Evolutionary conservation across 2,797 vertebrate genomes (phyloP).

Genomic region (Alcedo quadribrachys): DNA sequence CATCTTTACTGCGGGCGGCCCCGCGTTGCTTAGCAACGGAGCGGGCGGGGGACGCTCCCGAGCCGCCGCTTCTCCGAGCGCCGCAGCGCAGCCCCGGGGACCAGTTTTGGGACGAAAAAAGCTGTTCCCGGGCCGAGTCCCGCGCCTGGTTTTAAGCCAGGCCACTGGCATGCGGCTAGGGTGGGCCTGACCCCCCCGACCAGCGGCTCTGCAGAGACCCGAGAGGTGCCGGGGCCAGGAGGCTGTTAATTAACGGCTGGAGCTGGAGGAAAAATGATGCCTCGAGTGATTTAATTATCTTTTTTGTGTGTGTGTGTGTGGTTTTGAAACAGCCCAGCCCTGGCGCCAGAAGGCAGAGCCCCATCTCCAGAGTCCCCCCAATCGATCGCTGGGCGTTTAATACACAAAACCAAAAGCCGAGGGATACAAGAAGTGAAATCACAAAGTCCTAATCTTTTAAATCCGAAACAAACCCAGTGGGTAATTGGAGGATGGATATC

Average conservation of each 20-base stretch:
- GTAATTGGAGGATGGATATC: conserved; percentile 35
- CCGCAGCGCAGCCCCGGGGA: neutral
- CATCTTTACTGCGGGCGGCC: conserved; percentile 53
- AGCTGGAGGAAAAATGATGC: neutral
- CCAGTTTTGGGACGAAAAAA: neutral
- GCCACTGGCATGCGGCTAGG: fast-evolving
- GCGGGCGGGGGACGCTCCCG: neutral
- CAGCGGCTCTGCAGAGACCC: fast-evolving
- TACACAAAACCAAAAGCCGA: neutral
- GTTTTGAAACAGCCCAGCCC: neutral
- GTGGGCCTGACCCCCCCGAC: no score
- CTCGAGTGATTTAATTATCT: neutral
- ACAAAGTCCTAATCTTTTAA: neutral
- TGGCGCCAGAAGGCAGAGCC: neutral
- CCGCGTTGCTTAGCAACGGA: neutral
- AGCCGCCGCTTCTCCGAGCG: neutral
- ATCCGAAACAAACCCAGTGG: conserved; percentile 20
- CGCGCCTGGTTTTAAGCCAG: fast-evolving
- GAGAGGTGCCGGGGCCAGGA: fast-evolving
- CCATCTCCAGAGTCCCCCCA: neutral
- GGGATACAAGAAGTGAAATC: neutral
- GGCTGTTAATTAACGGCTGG: neutral
- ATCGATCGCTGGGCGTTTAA: neutral
- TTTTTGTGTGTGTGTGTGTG: no score
- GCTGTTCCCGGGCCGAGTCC: fast-evolving